Percentiles rank a stretch among this genome's conserved stretches.
Conservation (phyloP, 2,113 vertebrate species). For the Crotalus viridis region DNA sequence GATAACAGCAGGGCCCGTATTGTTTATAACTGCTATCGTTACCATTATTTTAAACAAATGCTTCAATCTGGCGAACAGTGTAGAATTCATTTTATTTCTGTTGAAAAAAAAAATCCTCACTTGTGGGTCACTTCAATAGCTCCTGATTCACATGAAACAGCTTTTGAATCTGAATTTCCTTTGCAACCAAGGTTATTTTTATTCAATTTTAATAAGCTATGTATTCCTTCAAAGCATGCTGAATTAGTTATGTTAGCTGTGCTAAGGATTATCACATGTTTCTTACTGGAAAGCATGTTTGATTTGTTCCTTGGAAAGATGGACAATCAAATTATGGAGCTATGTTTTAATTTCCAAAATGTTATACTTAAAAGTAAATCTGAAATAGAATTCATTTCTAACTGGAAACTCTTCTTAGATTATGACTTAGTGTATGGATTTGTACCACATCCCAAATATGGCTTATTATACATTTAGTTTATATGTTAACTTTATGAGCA, state of each 20-base stretch:
- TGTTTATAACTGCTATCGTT: not conserved
- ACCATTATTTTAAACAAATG: not conserved
- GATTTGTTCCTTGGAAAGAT: not conserved
- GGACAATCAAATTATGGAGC: not conserved
- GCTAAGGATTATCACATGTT: not conserved
- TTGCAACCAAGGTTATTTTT: not conserved
- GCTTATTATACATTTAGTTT: not conserved
- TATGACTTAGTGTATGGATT: not conserved
- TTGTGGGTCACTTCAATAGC: not conserved
- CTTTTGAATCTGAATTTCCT: not conserved
- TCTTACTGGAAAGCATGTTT: not conserved
- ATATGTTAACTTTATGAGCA: not conserved
- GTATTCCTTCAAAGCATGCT: not conserved
- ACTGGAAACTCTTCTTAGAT: not conserved
- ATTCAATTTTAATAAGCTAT: not conserved
- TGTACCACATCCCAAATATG: not conserved
- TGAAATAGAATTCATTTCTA: not conserved
- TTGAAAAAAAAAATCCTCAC: not conserved
- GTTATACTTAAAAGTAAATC: not conserved
- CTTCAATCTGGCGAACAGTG: too few relatives aligned
- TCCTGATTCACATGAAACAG: not conserved
- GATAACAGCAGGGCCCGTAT: not conserved
- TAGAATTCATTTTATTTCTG: not conserved
- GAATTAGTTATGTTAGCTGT: not conserved
- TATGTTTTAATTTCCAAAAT: not conserved